phyloP scores from a whole-genome alignment of 1,140 invertebrate genomes.

The Diuraphis noxia region DNA sequence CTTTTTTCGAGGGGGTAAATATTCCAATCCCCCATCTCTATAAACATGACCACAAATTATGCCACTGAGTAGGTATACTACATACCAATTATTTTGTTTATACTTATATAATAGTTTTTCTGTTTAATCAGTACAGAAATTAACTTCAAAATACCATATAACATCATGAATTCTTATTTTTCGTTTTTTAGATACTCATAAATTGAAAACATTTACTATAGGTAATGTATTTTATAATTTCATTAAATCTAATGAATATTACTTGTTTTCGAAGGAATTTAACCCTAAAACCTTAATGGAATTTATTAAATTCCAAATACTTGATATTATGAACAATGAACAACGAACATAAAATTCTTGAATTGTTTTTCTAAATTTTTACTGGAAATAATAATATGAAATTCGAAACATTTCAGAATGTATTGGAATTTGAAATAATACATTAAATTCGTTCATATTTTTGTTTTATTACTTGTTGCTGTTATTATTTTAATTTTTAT shows the following conservation, averaged over 20 bases:
- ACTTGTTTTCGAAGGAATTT: neutral
- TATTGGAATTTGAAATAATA: neutral
- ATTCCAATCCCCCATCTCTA: too few relatives aligned
- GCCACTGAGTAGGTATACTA: too few relatives aligned
- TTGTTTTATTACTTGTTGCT: neutral
- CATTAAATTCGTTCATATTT: neutral
- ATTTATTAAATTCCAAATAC: neutral
- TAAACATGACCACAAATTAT: too few relatives aligned
- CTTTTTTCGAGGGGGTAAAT: too few relatives aligned
- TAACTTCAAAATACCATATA: neutral
- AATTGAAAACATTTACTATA: neutral
- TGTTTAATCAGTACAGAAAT: neutral
- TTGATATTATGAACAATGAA: neutral
- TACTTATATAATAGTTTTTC: neutral
- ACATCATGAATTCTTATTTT: neutral
- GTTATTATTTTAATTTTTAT: neutral
- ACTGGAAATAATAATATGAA: neutral
- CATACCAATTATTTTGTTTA: neutral
- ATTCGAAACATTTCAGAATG: neutral
- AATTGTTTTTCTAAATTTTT: neutral
- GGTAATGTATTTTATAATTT: neutral
- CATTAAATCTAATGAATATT: neutral
- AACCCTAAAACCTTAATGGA: neutral
- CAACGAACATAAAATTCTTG: neutral
- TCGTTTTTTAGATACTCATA: neutral